phyloP scores from a whole-genome alignment of 2,113 vertebrate species.

The Puma concolor region DNA sequence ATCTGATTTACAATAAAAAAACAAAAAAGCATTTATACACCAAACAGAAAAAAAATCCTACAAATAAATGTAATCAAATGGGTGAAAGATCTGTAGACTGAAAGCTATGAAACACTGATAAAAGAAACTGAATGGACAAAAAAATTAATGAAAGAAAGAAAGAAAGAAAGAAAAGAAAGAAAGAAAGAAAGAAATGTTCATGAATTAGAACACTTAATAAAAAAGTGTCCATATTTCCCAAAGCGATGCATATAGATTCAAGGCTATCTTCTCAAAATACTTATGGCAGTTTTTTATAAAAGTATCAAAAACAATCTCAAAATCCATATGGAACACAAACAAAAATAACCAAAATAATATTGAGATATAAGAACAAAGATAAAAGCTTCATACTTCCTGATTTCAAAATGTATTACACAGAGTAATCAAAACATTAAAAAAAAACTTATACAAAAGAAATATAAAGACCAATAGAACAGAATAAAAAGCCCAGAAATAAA shows the following conservation, averaged over 20 bases:
- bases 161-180: not conserved
- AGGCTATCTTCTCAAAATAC: not conserved
- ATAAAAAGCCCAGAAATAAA: not conserved
- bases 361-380: not conserved
- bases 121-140: not conserved
- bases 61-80: not conserved
- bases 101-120: not conserved
- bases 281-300: not conserved
- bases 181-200: not conserved
- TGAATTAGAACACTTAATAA: not conserved
- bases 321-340: not conserved
- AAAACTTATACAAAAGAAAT: not conserved
- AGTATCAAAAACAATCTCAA: not conserved
- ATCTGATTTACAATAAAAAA: not conserved
- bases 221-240: not conserved
- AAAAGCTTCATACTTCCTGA: not conserved
- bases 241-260: not conserved
- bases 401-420: not conserved
- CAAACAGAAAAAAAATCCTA: not conserved
- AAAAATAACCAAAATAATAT: not conserved
- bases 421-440: not conserved
- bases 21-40: not conserved
- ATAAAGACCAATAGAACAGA: not conserved
- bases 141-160: not conserved
- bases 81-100: not conserved